Evolutionary conservation across 2,797 vertebrate genomes (phyloP).

Genomic region (Manis javanica): DNA sequence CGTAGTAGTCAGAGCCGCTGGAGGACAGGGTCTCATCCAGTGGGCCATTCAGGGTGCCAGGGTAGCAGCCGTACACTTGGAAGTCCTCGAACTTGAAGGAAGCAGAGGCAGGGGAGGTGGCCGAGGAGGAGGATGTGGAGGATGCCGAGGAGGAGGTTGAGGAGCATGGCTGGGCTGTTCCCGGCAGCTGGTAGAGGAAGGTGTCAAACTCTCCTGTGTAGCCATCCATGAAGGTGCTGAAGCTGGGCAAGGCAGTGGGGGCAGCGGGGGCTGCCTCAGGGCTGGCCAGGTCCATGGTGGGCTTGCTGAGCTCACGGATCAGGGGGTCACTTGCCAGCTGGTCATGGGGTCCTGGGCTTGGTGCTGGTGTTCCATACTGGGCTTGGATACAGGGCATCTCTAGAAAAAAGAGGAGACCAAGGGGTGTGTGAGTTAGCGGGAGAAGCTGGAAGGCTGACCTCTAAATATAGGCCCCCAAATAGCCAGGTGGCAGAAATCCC

Average conservation of each 20-base stretch:
- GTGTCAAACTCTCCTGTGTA: constrained; percentile 92
- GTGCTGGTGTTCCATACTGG: constrained; percentile 90
- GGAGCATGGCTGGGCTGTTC: constrained; percentile 82
- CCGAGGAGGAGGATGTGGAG: constrained; percentile 81
- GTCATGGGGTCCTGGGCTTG: constrained; percentile 87
- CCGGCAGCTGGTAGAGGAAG: constrained; percentile 94
- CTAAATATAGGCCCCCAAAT: not conserved
- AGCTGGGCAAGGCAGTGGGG: constrained; percentile 91
- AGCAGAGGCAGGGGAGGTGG: constrained; percentile 82
- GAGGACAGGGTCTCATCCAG: constrained; percentile 92
- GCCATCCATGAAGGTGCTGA: constrained; percentile 93
- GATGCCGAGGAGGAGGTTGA: constrained; percentile 87
- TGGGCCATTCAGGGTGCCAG: constrained; percentile 90
- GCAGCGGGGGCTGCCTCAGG: constrained; percentile 81
- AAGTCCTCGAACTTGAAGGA: constrained; percentile 94
- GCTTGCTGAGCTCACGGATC: constrained; percentile 90
- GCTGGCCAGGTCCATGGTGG: constrained; percentile 90
- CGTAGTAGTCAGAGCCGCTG: constrained; percentile 93
- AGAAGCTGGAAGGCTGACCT: not conserved
- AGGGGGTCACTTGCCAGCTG: constrained; percentile 90
- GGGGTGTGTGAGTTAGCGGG: not conserved
- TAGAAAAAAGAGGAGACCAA: constrained; percentile 76
- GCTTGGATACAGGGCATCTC: constrained; percentile 98
- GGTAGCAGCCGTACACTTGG: constrained; percentile 95
- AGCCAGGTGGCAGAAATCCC: not conserved